These are phyloP conservation scores for Peribatodes rhomboidaria DNA, from an alignment of 2,888 invertebrate species.

Conservation along the genomic window DNA sequence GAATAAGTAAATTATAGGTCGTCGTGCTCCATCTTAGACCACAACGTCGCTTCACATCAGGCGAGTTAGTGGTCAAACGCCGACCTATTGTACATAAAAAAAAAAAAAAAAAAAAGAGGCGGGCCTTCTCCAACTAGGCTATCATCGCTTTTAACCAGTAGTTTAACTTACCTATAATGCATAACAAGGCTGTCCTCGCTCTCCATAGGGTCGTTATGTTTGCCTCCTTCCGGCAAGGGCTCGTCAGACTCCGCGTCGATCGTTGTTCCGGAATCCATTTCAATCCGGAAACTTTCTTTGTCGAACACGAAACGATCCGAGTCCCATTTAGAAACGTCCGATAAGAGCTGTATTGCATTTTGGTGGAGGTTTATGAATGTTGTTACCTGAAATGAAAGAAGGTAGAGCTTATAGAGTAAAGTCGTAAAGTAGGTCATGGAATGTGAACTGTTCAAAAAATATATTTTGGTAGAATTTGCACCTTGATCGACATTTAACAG, in stretches of 20 bases:
- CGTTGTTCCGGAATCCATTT: constrained; percentile 74
- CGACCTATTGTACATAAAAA: no score
- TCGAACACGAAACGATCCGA: constrained; percentile 85
- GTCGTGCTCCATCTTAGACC: no score
- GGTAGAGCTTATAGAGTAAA: background rate
- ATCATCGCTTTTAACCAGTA: background rate
- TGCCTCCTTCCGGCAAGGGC: constrained; percentile 72
- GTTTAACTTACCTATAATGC: constrained; percentile 77
- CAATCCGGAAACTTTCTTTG: constrained; percentile 84
- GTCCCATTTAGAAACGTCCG: constrained; percentile 86
- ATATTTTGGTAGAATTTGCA: no score
- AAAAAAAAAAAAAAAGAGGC: no score
- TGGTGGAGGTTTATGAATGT: constrained; percentile 87
- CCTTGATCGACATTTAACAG: no score
- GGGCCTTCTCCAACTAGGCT: no score
- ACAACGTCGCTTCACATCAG: no score
- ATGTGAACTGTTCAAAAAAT: background rate
- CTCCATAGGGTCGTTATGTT: constrained; percentile 81
- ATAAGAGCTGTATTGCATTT: constrained; percentile 84
- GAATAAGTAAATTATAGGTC: no score
- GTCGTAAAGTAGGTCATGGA: no score
- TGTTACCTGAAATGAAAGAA: constrained; percentile 71
- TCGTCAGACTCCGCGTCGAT: constrained; percentile 84
- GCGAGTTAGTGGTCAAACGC: no score
- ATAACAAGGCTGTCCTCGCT: constrained; percentile 76